Conservation (phyloP, 2,113 vertebrate genomes). For the Sphaerodactylus townsendi region DNA sequence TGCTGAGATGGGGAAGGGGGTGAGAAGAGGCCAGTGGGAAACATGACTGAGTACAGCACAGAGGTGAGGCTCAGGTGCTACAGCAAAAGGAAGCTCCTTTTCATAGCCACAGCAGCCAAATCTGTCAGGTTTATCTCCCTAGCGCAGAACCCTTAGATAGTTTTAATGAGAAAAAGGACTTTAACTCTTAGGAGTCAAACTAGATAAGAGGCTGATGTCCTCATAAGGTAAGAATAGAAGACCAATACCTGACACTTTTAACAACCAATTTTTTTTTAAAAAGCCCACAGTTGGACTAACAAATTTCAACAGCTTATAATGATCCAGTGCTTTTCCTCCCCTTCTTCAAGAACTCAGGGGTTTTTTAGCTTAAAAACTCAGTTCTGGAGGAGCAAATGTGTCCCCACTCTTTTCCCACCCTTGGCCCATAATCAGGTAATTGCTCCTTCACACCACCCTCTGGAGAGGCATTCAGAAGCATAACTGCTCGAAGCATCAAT, state of each 20-base stretch:
- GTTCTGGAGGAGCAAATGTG: not conserved
- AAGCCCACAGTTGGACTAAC: conserved; percentile 24
- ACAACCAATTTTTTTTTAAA: conserved; percentile 58
- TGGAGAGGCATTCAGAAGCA: conserved; percentile 23
- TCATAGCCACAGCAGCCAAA: too few species aligned
- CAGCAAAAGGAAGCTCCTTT: not conserved
- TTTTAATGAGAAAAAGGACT: not conserved
- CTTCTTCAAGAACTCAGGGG: not conserved
- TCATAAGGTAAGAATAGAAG: conserved; percentile 36
- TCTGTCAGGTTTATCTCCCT: not conserved
- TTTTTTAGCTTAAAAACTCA: conserved; percentile 55
- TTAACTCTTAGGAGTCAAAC: not conserved
- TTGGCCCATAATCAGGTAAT: conserved; percentile 56
- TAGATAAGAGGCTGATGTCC: not conserved
- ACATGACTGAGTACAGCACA: not conserved
- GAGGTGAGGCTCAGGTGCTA: too few species aligned
- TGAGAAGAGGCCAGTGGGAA: not conserved
- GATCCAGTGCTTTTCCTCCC: conserved; percentile 62
- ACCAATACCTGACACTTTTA: conserved; percentile 24
- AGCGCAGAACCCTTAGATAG: not conserved
- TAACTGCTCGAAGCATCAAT: conserved; percentile 50
- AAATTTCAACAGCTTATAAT: conserved; percentile 59
- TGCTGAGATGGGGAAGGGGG: not conserved
- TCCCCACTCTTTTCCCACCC: conserved; percentile 36
- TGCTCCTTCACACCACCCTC: conserved; percentile 51